Conservation (phyloP, 2,888 invertebrate species). For the Sclerodermus sp. region DNA sequence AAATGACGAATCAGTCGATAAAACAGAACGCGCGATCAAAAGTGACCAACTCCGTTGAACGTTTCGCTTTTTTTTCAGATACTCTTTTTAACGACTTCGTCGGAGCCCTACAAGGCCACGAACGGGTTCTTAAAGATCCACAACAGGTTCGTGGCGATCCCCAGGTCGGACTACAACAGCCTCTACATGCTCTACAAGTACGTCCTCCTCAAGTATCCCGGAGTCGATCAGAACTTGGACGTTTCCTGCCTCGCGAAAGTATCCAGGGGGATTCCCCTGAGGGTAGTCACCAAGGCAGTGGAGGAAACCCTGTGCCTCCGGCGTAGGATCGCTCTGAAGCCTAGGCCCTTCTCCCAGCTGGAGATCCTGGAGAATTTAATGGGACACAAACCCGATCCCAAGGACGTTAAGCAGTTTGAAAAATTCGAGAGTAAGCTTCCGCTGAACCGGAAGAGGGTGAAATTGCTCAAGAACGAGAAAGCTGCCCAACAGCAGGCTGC, state of each 20-base stretch:
- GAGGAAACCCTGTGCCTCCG: constrained; percentile 57
- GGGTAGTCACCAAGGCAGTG: constrained; percentile 58
- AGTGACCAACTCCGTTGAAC: no score
- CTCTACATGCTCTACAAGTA: constrained; percentile 62
- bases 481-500: constrained; percentile 2
- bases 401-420: constrained; percentile 21
- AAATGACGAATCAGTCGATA: no score
- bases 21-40: no score
- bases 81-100: constrained; percentile 69
- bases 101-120: constrained; percentile 63
- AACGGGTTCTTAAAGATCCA: constrained; percentile 62
- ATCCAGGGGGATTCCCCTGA: constrained; percentile 62
- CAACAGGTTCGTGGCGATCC: constrained; percentile 63
- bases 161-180: constrained; percentile 65
- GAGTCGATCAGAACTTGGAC: constrained; percentile 64
- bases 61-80: constrained; percentile 33
- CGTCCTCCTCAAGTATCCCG: constrained; percentile 64
- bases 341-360: constrained; percentile 59
- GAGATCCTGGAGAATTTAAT: constrained; percentile 62
- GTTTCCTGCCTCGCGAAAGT: constrained; percentile 63
- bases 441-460: constrained; percentile 25
- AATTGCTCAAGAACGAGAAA: constrained; percentile 16
- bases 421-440: constrained; percentile 36
- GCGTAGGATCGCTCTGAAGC: constrained; percentile 61
- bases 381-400: constrained; percentile 31